phyloP scores from a whole-genome alignment of 2,888 invertebrate species.

The Plutella xylostella region DNA sequence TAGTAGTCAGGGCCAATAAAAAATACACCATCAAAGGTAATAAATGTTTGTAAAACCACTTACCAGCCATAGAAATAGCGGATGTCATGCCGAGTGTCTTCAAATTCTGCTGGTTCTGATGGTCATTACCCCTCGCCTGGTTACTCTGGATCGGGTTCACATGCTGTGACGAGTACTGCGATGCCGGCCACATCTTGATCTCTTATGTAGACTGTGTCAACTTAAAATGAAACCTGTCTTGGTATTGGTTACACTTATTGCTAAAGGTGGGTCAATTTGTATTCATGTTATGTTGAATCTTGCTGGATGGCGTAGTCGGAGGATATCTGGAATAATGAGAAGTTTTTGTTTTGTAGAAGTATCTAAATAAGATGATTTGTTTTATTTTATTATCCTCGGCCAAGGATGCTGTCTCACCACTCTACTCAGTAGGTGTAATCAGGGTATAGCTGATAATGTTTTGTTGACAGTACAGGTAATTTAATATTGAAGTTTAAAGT shows the following conservation, averaged over 20 bases:
- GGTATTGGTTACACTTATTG: not conserved
- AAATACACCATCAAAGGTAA: too few species aligned
- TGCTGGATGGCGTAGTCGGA: not conserved
- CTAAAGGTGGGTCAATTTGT: too few species aligned
- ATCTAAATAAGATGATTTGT: not conserved
- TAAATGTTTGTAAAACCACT: slow-evolving; percentile 19
- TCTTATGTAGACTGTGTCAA: not conserved
- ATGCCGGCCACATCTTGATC: slow-evolving; percentile 67
- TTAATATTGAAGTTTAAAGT: too few species aligned
- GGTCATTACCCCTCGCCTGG: slow-evolving; percentile 40
- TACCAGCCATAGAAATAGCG: slow-evolving; percentile 90
- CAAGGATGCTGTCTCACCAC: too few species aligned
- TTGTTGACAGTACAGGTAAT: too few species aligned
- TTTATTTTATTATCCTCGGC: not conserved
- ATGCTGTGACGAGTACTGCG: slow-evolving; percentile 47
- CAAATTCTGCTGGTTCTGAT: slow-evolving; percentile 68
- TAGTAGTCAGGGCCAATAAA: too few species aligned
- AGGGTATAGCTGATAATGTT: too few species aligned
- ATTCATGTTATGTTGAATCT: not conserved
- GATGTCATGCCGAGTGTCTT: slow-evolving; percentile 92
- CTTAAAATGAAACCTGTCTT: not conserved
- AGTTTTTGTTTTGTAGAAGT: not conserved
- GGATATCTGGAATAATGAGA: not conserved
- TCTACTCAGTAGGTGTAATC: too few species aligned
- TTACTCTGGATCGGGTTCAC: not conserved